Percentiles rank a stretch among this genome's conserved stretches.
phyloP scores from a whole-genome alignment of 2,888 invertebrate species.

The Hyppa rectilinea region DNA sequence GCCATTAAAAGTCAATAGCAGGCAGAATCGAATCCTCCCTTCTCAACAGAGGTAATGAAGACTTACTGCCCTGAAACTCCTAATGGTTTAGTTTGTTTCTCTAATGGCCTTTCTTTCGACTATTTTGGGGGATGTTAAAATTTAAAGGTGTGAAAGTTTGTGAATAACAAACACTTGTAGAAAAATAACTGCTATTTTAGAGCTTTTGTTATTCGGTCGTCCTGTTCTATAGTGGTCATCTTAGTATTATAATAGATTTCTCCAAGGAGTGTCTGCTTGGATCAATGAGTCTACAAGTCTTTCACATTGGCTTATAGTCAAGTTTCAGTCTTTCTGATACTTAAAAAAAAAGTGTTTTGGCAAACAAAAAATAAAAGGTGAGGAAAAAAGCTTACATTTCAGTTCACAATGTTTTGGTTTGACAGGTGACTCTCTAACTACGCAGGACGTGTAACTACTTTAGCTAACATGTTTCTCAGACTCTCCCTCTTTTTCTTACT shows the following conservation, averaged over 20 bases:
- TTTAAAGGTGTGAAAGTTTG: conserved; percentile 32
- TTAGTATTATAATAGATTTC: too few relatives aligned
- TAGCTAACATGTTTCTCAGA: too few relatives aligned
- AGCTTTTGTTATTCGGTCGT: neutral
- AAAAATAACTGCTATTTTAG: neutral
- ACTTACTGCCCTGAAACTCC: conserved; percentile 69
- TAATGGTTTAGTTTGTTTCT: conserved; percentile 74
- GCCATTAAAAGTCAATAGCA: conserved; percentile 82
- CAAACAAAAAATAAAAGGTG: too few relatives aligned
- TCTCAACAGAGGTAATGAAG: conserved; percentile 74
- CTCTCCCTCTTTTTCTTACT: too few relatives aligned
- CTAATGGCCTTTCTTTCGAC: conserved; percentile 67
- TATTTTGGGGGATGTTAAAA: conserved; percentile 36
- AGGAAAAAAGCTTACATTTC: too few relatives aligned
- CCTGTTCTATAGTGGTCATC: neutral
- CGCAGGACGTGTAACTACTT: too few relatives aligned
- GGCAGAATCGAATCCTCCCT: conserved; percentile 74
- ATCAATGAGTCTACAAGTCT: neutral
- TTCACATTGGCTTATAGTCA: too few relatives aligned
- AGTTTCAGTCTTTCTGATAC: too few relatives aligned
- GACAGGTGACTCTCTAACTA: too few relatives aligned
- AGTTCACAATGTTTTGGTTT: too few relatives aligned
- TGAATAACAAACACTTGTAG: conserved; percentile 8
- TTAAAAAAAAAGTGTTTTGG: too few relatives aligned
- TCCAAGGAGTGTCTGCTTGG: too few relatives aligned